Conservation (phyloP, 2,113 vertebrate genomes). For the Oryctolagus cuniculus region DNA sequence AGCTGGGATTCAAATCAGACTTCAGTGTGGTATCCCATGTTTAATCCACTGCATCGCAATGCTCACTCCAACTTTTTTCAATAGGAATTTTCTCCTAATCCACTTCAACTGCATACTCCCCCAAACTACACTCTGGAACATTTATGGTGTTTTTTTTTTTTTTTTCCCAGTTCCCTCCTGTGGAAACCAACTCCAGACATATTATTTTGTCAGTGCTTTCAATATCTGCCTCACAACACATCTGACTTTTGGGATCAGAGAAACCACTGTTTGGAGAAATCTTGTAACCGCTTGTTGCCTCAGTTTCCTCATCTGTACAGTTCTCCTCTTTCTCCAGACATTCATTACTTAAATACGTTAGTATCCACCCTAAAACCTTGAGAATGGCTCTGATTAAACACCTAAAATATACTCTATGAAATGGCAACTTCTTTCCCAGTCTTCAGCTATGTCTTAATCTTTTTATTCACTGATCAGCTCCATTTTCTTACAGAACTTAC, state of each 20-base stretch:
- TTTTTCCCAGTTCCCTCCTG: background rate
- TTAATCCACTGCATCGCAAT: too few species aligned
- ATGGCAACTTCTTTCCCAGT: background rate
- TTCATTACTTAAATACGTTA: background rate
- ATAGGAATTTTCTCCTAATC: background rate
- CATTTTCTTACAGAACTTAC: background rate
- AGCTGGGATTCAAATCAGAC: too few species aligned
- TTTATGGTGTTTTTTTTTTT: background rate
- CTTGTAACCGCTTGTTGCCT: background rate
- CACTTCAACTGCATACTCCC: background rate
- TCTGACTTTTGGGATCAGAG: background rate
- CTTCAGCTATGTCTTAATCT: background rate
- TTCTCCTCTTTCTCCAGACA: background rate
- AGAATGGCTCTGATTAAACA: background rate
- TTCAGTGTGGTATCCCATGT: too few species aligned
- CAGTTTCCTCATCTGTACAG: background rate
- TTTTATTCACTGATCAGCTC: background rate
- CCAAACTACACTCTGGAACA: background rate
- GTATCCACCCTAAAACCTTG: background rate
- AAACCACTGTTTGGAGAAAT: background rate
- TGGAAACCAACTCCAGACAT: background rate
- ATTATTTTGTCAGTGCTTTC: background rate
- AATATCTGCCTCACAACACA: background rate
- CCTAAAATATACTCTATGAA: background rate
- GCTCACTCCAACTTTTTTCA: too few species aligned